Percentiles rank a stretch among this genome's conserved stretches.
These are phyloP conservation scores for Microctonus hyperodae DNA, from an alignment of 2,888 invertebrate genomes.

Conservation along the genomic window DNA sequence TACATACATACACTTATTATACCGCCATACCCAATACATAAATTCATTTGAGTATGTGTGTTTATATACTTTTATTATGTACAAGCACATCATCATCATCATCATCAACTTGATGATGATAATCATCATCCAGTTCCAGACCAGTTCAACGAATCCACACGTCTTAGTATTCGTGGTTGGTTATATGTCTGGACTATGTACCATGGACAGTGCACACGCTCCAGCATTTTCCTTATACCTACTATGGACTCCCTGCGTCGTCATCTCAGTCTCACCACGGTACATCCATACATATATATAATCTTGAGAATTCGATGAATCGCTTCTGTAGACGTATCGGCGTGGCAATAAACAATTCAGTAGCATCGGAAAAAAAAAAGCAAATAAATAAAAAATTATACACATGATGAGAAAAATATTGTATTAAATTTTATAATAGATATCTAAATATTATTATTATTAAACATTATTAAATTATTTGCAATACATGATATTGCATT, in stretches of 20 bases:
- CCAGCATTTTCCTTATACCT: constrained; percentile 51
- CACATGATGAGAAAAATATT: too few relatives aligned
- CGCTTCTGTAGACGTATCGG: constrained; percentile 14
- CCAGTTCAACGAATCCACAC: constrained; percentile 54
- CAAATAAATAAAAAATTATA: not conserved
- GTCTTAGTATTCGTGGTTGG: constrained; percentile 19
- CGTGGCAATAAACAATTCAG: constrained; percentile 6
- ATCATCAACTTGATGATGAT: constrained; percentile 4
- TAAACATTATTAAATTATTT: too few relatives aligned
- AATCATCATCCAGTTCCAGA: constrained; percentile 41
- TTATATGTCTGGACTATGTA: constrained; percentile 14
- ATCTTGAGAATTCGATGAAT: constrained; percentile 30
- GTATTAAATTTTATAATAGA: too few relatives aligned
- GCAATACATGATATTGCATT: too few relatives aligned
- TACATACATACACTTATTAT: not conserved
- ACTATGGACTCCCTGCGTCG: constrained; percentile 48
- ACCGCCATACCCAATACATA: constrained; percentile 32
- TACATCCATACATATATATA: constrained; percentile 11
- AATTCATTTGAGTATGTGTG: not conserved
- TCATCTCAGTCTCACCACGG: too few relatives aligned
- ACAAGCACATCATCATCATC: not conserved
- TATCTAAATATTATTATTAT: too few relatives aligned
- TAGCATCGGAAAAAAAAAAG: not conserved
- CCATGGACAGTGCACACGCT: constrained; percentile 30
- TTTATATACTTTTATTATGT: not conserved